These are phyloP conservation scores for Catostylus mosaicus DNA, from an alignment of 30 jellyfish, hydroid and myxozoan genomes.

Conservation along the genomic window DNA sequence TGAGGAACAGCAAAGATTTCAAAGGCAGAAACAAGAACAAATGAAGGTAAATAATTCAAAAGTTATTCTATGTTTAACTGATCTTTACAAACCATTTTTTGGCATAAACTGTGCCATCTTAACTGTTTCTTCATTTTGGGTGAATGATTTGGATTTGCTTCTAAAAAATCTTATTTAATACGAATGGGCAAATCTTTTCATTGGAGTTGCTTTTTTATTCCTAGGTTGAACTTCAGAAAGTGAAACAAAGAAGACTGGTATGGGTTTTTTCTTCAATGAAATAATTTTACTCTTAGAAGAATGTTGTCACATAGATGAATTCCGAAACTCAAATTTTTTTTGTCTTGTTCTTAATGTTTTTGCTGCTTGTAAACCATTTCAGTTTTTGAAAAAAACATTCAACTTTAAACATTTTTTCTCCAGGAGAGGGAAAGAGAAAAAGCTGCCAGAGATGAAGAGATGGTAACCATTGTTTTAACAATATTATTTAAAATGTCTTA, in stretches of 20 bases:
- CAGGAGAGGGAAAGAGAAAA: constrained; percentile 88
- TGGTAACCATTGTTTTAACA: constrained; percentile 25
- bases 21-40: constrained; percentile 74
- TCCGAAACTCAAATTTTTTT: no score
- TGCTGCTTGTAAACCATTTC: no score
- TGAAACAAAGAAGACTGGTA: constrained; percentile 82
- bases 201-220: no score
- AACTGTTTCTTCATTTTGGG: no score
- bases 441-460: constrained; percentile 96
- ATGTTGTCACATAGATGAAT: neutral
- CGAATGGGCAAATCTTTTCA: no score
- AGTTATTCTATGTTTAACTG: no score
- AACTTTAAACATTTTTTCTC: neutral
- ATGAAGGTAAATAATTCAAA: constrained; percentile 46
- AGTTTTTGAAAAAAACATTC: no score
- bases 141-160: no score
- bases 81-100: no score
- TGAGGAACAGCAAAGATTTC: constrained; percentile 60
- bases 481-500: neutral
- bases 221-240: constrained; percentile 88
- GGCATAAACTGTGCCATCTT: no score
- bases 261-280: neutral
- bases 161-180: no score
- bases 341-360: no score
- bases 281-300: neutral